phyloP scores from a whole-genome alignment of 1,140 invertebrate genomes.

The Ptiloglossa arizonensis region DNA sequence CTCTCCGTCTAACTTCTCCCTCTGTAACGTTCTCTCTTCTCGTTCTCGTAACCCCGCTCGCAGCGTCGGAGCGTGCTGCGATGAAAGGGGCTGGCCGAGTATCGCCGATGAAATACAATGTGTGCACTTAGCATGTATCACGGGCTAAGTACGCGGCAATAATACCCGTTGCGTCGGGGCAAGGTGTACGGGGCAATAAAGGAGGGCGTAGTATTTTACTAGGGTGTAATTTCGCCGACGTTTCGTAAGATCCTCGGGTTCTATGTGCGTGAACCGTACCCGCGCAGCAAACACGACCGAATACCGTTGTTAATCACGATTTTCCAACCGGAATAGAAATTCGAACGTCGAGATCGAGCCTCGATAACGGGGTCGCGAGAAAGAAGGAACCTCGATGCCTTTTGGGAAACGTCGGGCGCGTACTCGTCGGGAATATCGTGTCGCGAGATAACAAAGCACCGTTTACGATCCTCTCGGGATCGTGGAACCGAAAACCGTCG shows the following conservation, averaged over 20 bases:
- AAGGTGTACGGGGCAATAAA: constrained; percentile 5
- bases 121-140: constrained; percentile 10
- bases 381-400: too few species aligned
- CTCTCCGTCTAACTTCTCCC: too few species aligned
- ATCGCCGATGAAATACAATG: constrained; percentile 5
- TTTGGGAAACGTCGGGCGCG: too few species aligned
- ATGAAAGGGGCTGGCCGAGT: background rate
- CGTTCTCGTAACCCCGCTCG: background rate
- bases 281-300: background rate
- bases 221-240: background rate
- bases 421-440: too few species aligned
- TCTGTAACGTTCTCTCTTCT: background rate
- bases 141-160: constrained; percentile 1
- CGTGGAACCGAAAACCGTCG: too few species aligned
- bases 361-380: too few species aligned
- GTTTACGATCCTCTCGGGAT: too few species aligned
- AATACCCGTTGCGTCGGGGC: background rate
- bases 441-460: too few species aligned
- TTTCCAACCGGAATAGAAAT: too few species aligned
- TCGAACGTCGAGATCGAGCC: too few species aligned
- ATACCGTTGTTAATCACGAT: background rate
- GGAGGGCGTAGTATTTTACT: background rate
- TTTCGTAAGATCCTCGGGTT: background rate
- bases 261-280: too few species aligned
- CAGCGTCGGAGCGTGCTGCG: background rate